Evolutionary conservation across 2,888 invertebrate species (phyloP), one percentile per base, ranked within the genome.

Genomic region (Saturnia japonica): DNA sequence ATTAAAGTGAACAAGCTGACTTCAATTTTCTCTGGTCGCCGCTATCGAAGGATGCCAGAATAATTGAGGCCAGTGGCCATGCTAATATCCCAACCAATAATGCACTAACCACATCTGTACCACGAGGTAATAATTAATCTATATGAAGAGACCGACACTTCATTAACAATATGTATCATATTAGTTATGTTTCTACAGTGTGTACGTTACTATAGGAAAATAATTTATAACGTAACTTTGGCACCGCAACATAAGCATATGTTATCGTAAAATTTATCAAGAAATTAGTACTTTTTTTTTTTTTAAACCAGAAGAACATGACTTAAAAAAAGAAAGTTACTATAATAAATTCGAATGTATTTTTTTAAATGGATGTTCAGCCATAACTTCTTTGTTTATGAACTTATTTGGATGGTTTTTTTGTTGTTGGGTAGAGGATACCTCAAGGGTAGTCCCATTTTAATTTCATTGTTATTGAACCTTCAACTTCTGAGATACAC

Each of bases 21-120:
- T 25, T 14, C 2, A 28, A 4, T 60, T 60, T 28, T 60, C 1
- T 60, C 9, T 25, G 25, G 16, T 25, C 6, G 22, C 9, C 40
- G 19, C 7, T 34, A 40, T 64, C 34, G 64, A 40, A 40, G 64
- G 40, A 40, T 64, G n/a, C 64, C 64, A n/a, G 19, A 64, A 64
- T 64, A 64, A 64, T 64, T 8, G 40, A 64, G 28, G 62, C 34
- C 34, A 28, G 62, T 14, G 62, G 64, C 64, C 40, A 19, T 40
- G 40, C 40, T 64, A 64, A 64, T 64, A 40, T 64, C 19, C 64
- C 16, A 34, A 64, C 40, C 64, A 64, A 64, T 40, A 64, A 64
- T 40, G 64, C 40, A 64, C 40, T 64, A 40, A 64, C 64, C 40
- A 64, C 64, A 64, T 64, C 64, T 64, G 64, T 64, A 40, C 19